Percentiles rank a stretch among this genome's conserved stretches.
Conservation (phyloP, 2,888 invertebrate species). For the Folsomia candida region DNA sequence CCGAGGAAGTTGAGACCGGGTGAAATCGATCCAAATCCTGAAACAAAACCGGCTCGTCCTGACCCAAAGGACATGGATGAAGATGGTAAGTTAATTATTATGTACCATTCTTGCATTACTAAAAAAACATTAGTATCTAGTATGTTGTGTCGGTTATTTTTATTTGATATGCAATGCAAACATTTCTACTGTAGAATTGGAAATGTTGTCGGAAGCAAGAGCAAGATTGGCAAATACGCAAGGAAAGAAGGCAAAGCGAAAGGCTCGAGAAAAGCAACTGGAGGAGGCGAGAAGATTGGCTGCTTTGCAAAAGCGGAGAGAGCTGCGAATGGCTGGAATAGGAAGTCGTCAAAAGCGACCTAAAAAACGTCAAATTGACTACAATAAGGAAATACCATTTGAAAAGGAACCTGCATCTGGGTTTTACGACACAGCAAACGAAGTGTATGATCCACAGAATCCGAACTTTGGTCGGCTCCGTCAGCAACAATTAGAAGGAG, state of each 20-base stretch:
- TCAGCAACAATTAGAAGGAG: slow-evolving; percentile 91
- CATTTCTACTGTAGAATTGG: slow-evolving; percentile 67
- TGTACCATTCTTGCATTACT: not conserved
- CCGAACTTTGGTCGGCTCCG: slow-evolving; percentile 85
- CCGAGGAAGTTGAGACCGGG: slow-evolving; percentile 96
- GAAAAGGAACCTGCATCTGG: slow-evolving; percentile 90
- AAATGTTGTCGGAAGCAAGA: slow-evolving; percentile 98
- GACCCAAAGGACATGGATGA: slow-evolving; percentile 99
- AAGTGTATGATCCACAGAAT: slow-evolving; percentile 81
- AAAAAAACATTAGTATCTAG: not conserved
- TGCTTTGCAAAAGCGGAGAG: slow-evolving; percentile 90
- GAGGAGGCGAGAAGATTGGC: slow-evolving; percentile 96
- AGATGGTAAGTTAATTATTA: slow-evolving; percentile 70
- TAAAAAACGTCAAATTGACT: slow-evolving; percentile 84
- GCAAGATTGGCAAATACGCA: slow-evolving; percentile 98
- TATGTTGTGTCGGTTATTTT: not conserved
- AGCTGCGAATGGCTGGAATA: slow-evolving; percentile 95
- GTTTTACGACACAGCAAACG: slow-evolving; percentile 91
- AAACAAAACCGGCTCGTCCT: slow-evolving; percentile 97
- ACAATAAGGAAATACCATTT: slow-evolving; percentile 96
- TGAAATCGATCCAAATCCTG: slow-evolving; percentile 99
- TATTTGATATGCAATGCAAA: not conserved
- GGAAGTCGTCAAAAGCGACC: slow-evolving; percentile 55
- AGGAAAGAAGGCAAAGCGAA: slow-evolving; percentile 87
- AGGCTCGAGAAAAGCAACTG: slow-evolving; percentile 95